phyloP scores from a whole-genome alignment of 2,113 vertebrate species.

The Chinchilla lanigera region DNA sequence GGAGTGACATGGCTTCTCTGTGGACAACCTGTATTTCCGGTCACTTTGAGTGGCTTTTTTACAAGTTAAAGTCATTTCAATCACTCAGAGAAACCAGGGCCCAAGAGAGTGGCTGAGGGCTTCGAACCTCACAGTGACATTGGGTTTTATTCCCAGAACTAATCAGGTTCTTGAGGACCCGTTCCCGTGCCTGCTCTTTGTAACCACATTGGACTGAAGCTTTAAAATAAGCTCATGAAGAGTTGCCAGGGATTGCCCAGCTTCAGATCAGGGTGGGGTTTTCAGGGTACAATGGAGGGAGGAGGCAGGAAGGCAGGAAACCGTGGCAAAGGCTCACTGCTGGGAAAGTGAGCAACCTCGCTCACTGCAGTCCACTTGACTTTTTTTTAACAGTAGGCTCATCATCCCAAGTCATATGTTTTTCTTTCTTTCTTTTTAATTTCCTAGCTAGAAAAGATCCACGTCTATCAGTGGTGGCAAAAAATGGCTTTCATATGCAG shows the following conservation, averaged over 20 bases:
- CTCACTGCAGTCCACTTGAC: neutral
- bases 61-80: constrained; percentile 36
- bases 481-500: too few relatives aligned
- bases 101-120: neutral
- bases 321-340: neutral
- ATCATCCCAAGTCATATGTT: neutral
- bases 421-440: neutral
- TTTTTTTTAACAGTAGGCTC: neutral
- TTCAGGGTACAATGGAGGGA: neutral
- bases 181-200: neutral
- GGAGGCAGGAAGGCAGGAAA: neutral
- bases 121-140: neutral
- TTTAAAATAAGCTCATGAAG: neutral
- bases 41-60: constrained; percentile 62
- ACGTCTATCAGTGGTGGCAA: neutral
- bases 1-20: constrained; percentile 60
- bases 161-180: neutral
- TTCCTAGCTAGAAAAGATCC: neutral
- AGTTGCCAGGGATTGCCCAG: neutral
- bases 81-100: neutral
- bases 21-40: constrained; percentile 43
- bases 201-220: too few relatives aligned
- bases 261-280: neutral
- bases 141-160: neutral
- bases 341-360: neutral